These are phyloP conservation scores for Rhinogobio ventralis DNA, from an alignment of 2,797 vertebrate species.

Conservation along the genomic window DNA sequence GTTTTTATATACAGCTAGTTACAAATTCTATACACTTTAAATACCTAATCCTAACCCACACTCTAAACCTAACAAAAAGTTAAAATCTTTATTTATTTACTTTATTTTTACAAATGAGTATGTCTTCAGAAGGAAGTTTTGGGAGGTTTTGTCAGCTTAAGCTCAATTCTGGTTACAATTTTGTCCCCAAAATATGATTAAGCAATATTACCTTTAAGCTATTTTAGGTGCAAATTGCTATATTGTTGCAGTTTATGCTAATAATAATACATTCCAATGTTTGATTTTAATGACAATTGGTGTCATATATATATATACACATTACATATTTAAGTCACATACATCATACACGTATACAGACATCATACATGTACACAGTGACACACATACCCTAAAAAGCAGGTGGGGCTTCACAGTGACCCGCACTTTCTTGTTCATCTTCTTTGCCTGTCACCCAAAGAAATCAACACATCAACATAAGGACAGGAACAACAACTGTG, in stretches of 20 bases:
- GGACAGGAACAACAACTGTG: background rate
- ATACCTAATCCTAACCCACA: background rate
- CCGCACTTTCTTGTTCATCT: constrained; percentile 93
- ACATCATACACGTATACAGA: background rate
- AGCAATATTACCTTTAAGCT: background rate
- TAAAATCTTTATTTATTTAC: too few relatives aligned
- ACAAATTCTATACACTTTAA: too few relatives aligned
- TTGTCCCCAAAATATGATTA: background rate
- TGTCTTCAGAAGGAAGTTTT: too few relatives aligned
- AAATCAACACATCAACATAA: background rate
- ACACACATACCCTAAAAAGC: constrained; percentile 88
- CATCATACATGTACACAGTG: background rate
- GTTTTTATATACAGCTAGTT: background rate
- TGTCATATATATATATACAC: background rate
- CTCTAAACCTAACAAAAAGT: background rate
- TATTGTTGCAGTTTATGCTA: background rate
- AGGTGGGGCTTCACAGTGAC: constrained; percentile 97
- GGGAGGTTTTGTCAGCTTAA: background rate
- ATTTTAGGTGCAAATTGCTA: background rate
- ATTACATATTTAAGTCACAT: background rate
- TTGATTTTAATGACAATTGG: background rate
- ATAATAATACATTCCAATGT: background rate
- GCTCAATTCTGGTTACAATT: background rate
- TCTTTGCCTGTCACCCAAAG: constrained; percentile 82
- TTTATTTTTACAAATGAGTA: too few relatives aligned